Conservation (phyloP, 2,888 invertebrate species). For the Glyphotaelius pellucidus region DNA sequence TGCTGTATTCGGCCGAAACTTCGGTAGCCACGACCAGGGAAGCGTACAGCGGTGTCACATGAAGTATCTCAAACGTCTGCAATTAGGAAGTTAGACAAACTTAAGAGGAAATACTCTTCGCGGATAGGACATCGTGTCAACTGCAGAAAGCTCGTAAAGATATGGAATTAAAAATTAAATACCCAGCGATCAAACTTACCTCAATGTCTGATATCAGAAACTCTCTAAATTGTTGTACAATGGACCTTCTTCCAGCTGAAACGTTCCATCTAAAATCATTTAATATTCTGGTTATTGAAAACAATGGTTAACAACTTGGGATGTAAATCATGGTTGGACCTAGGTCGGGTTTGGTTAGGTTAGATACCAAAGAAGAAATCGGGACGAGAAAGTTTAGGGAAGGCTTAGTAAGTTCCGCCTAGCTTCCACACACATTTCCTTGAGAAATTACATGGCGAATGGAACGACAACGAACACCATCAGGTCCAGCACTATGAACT, state of each 20-base stretch:
- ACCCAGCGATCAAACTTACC: not conserved
- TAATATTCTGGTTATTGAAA: not conserved
- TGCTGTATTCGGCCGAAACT: constrained; percentile 83
- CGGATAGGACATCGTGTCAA: not conserved
- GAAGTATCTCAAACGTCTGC: constrained; percentile 72
- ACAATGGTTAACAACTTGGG: too few species aligned
- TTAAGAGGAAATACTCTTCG: not conserved
- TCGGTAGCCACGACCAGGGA: constrained; percentile 86
- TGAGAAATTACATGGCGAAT: too few species aligned
- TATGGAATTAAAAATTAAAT: not conserved
- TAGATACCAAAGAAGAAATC: too few species aligned
- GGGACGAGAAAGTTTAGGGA: too few species aligned
- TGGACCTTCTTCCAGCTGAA: constrained; percentile 77
- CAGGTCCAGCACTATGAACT: too few species aligned
- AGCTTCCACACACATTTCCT: too few species aligned
- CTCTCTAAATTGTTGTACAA: constrained; percentile 84
- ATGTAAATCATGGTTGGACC: too few species aligned
- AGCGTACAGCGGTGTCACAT: constrained; percentile 84
- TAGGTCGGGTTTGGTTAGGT: too few species aligned
- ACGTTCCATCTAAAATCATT: constrained; percentile 79
- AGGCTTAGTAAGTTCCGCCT: too few species aligned
- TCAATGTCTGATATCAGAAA: constrained; percentile 65
- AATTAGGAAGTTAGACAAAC: constrained; percentile 48
- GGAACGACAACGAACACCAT: too few species aligned
- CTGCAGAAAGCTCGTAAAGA: not conserved